Percentiles rank a stretch among this genome's conserved stretches.
Conservation (phyloP, 2,888 invertebrate genomes). For the Oxystoma pomonae region DNA sequence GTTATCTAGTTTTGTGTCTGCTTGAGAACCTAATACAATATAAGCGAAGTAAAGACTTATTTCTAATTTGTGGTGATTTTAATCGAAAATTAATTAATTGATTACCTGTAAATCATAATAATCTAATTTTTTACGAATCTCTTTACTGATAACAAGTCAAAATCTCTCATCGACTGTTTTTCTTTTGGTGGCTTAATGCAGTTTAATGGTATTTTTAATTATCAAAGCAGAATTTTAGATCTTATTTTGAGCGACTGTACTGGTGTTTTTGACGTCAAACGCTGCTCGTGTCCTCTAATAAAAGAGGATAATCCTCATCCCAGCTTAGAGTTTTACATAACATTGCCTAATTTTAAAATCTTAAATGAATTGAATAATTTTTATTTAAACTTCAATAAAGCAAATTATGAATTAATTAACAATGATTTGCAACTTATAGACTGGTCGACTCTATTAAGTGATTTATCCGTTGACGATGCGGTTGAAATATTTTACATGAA, state of each 20-base stretch:
- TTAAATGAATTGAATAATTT: constrained; percentile 5
- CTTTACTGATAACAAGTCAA: not conserved
- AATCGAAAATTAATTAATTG: not conserved
- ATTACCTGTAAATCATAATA: not conserved
- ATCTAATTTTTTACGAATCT: not conserved
- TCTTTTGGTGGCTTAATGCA: not conserved
- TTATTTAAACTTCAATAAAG: constrained; percentile 8
- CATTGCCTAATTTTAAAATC: not conserved
- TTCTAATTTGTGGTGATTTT: constrained; percentile 4
- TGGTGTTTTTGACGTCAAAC: not conserved
- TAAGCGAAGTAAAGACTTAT: not conserved
- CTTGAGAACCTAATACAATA: constrained; percentile 1
- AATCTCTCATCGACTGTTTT: not conserved
- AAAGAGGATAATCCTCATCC: constrained; percentile 4
- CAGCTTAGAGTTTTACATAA: not conserved
- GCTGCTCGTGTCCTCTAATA: constrained; percentile 6
- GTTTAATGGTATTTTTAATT: not conserved
- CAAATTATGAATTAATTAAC: constrained; percentile 7
- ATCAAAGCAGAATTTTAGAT: not conserved
- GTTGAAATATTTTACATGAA: constrained; percentile 4
- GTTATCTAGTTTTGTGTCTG: constrained; percentile 1
- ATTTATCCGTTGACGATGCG: constrained; percentile 1
- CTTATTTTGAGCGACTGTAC: not conserved
- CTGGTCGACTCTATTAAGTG: constrained; percentile 1
- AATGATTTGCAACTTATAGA: not conserved